Base-by-base conservation (phyloP, 1,140 invertebrate genomes). In the Trichomalopsis sarcophagae region DNA sequence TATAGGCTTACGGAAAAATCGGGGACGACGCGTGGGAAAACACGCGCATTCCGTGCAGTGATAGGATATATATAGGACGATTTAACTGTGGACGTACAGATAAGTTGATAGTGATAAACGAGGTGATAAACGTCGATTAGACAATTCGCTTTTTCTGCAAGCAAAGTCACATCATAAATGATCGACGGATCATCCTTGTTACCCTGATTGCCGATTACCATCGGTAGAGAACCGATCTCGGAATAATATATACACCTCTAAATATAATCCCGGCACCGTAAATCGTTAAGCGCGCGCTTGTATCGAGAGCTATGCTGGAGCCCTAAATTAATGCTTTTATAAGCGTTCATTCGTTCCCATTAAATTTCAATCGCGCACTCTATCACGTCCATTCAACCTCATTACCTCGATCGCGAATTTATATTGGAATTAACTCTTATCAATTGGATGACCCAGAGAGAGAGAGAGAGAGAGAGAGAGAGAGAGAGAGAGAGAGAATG, bases 351-450 rank as follows among this genome's bases (percentile, higher is more conserved):
- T 78, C 21, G 33, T 62, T 36, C 13, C 27, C 66, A 66, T 69
- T 36, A 73, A 73, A 73, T 30, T 55, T 73, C 66, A 79, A 62
- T 69, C 66, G 21, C 10, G 47, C 33, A 17, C 50, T 62, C 50
- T 21, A 62, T 40, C 33, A 30, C 11, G 27, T 13, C 33, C 40
- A 23, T 13, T 66, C 73, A 77, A 33, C 84, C 79, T 40, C 79
- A 68, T 85, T 50, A 76, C 69, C 73, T 69, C 50, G 50, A 84
- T 81, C 13, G 21, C 76, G 36, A 79, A 74, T 84, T 80, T 79
- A 55, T 84, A 80, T 40, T 55, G 69, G 40, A 83, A 77, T 50
- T 77, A 77, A 78, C 62, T 84, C 62, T 84, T 79, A 79, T 84
- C 76, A 84, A 73, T 84, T 47, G 62, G 6, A 50, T 71, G 62